Percentiles rank a stretch among this genome's conserved stretches.
Evolutionary conservation across 2,797 vertebrate genomes (phyloP).

Genomic region (Schizothorax lantsangensis): DNA sequence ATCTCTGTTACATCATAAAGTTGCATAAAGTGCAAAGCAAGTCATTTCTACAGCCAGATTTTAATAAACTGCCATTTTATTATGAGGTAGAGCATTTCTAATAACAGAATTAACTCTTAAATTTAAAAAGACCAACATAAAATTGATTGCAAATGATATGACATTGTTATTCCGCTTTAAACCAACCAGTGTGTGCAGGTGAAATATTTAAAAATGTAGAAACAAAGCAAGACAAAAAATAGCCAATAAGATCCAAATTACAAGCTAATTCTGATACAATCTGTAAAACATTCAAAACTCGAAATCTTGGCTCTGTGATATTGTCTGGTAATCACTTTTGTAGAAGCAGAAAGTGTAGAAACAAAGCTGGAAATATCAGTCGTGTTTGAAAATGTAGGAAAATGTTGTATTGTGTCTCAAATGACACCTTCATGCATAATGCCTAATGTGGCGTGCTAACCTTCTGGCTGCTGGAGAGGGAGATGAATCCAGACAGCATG

Average conservation of each 20-base stretch:
- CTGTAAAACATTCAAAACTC: not conserved
- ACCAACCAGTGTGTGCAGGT: not conserved
- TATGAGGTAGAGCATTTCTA: not conserved
- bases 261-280: not conserved
- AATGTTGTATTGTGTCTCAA: conserved; percentile 48
- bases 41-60: not conserved
- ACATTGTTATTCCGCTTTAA: not conserved
- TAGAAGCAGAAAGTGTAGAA: conserved; percentile 23
- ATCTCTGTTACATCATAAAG: not conserved
- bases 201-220: not conserved
- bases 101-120: not conserved
- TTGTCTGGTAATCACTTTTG: not conserved
- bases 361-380: conserved; percentile 22
- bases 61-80: not conserved
- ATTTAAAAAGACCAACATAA: not conserved
- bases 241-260: not conserved
- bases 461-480: conserved; percentile 55
- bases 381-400: conserved; percentile 31
- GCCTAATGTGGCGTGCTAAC: conserved; percentile 61
- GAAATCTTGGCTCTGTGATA: not conserved
- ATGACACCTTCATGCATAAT: conserved; percentile 59
- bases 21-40: not conserved
- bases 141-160: not conserved
- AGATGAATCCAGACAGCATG: conserved; percentile 55
- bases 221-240: not conserved